Evolutionary conservation across 2,797 vertebrate species (phyloP), one percentile per base, ranked within the genome.

Genomic region (Myotis findleyi): DNA sequence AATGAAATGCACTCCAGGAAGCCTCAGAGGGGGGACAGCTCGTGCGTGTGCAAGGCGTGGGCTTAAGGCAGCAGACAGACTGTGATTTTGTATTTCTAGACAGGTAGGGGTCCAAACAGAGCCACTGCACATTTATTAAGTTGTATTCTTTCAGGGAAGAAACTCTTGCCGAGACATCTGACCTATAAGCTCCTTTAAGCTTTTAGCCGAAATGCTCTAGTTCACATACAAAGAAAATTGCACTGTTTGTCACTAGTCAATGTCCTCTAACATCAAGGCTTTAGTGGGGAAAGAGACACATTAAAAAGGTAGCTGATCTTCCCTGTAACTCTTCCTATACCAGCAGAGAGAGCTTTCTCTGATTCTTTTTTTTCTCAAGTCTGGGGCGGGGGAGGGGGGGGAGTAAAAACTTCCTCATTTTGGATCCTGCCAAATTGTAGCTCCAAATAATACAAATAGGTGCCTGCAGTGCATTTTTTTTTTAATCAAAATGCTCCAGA

Each of bases 191-290:
- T 94, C 75, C 95, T 97, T 96, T 93, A 97, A 97, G 97, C 96
- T 97, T 97, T 97, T 95, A 97, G 95, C 92, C 6, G 86, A 94
- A 97, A 97, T 96, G 96, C 96, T 97, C 96, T 97, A 96, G 96
- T 96, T 97, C 96, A 91, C 95, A 85, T 85, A 95, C 94, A 96
- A 97, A 97, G 93, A 96, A 95, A 97, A 94, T 96, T 94, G 88
- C 86, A 75, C 82, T 92, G 92, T 96, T 95, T 97, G 93, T 95
- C 97, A 97, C 93, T 84, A 96, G 94, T 95, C 92, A 93, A 36
- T 72, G 80, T 96, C 95, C 91, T 97, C 92, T 87, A 89, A 93
- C 95, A 95, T 96, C 93, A 97, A 87, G 86, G 68, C 64, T 93
- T 93, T 86, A 59, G 80, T 75, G 80, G 83, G 38, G 55, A 87